phyloP scores from a whole-genome alignment of 2,113 vertebrate species.

The Falco punctatus region DNA sequence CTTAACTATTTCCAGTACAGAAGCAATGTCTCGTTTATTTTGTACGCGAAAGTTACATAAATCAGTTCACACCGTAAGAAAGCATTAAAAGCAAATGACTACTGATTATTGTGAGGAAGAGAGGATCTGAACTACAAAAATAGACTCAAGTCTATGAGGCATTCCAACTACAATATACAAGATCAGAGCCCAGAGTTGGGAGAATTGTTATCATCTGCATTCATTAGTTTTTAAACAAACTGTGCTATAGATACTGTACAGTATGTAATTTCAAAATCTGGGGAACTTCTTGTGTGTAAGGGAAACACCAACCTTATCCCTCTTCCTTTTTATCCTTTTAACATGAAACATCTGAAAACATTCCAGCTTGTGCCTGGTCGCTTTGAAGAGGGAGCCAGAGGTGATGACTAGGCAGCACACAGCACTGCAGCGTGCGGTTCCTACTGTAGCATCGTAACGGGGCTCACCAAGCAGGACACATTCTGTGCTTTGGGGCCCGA shows the following conservation, averaged over 20 bases:
- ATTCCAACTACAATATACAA: slow-evolving; percentile 59
- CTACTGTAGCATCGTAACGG: background rate
- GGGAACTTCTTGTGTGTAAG: background rate
- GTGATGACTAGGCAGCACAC: background rate
- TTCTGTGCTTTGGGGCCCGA: background rate
- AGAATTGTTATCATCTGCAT: slow-evolving; percentile 42
- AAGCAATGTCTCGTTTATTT: slow-evolving; percentile 79
- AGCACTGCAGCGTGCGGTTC: background rate
- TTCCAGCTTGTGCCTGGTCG: background rate
- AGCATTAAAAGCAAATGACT: slow-evolving; percentile 75
- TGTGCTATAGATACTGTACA: slow-evolving; percentile 43
- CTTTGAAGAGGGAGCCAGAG: background rate
- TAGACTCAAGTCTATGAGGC: slow-evolving; percentile 57
- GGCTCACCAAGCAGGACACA: background rate
- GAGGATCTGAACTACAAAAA: slow-evolving; percentile 62
- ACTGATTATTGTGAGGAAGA: slow-evolving; percentile 18
- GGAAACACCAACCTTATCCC: background rate
- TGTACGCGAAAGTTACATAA: slow-evolving; percentile 83
- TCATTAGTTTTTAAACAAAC: slow-evolving; percentile 55
- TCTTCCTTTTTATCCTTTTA: slow-evolving; percentile 18
- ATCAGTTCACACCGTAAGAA: slow-evolving; percentile 81
- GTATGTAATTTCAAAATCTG: slow-evolving; percentile 12
- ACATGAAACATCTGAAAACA: background rate
- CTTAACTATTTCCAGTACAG: slow-evolving; percentile 77
- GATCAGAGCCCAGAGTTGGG: slow-evolving; percentile 43